These are phyloP conservation scores for Plumapathes pennacea DNA, from an alignment of 92 coral and sea anemone species.

Conservation along the genomic window DNA sequence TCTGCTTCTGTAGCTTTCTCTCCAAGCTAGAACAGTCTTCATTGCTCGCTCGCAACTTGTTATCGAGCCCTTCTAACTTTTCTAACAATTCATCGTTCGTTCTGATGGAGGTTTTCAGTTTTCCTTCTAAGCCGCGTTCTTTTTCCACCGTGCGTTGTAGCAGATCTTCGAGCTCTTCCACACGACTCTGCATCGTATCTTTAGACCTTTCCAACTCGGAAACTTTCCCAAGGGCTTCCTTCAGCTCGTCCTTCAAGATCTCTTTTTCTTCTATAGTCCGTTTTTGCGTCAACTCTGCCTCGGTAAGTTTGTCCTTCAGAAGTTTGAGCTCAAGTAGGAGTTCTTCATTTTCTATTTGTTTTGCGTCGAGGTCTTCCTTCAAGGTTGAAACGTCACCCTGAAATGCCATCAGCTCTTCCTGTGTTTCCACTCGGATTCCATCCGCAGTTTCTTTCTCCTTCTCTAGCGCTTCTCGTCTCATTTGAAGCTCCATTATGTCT, in stretches of 20 bases:
- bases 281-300: constrained; percentile 50
- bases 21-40: constrained; percentile 75
- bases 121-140: constrained; percentile 41
- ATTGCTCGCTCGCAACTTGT: constrained; percentile 47
- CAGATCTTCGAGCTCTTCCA: constrained; percentile 57
- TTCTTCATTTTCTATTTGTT: constrained; percentile 57
- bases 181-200: constrained; percentile 63
- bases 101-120: constrained; percentile 52
- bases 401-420: constrained; percentile 57
- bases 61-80: constrained; percentile 66
- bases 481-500: constrained; percentile 33
- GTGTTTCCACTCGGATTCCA: constrained; percentile 55
- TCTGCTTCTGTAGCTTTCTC: constrained; percentile 72
- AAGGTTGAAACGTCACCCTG: constrained; percentile 50
- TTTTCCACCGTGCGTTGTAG: constrained; percentile 59
- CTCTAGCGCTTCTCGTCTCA: constrained; percentile 49
- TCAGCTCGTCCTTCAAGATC: constrained; percentile 62
- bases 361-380: constrained; percentile 54
- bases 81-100: constrained; percentile 52
- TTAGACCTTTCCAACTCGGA: constrained; percentile 58
- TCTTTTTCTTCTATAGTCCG: constrained; percentile 54
- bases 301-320: constrained; percentile 52
- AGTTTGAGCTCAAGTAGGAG: constrained; percentile 55
- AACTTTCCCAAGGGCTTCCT: constrained; percentile 44
- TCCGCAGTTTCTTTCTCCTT: constrained; percentile 61